Evolutionary conservation across 1,140 invertebrate genomes (phyloP), one percentile per base, ranked within the genome.

Genomic region (Dinothrombium tinctorium): DNA sequence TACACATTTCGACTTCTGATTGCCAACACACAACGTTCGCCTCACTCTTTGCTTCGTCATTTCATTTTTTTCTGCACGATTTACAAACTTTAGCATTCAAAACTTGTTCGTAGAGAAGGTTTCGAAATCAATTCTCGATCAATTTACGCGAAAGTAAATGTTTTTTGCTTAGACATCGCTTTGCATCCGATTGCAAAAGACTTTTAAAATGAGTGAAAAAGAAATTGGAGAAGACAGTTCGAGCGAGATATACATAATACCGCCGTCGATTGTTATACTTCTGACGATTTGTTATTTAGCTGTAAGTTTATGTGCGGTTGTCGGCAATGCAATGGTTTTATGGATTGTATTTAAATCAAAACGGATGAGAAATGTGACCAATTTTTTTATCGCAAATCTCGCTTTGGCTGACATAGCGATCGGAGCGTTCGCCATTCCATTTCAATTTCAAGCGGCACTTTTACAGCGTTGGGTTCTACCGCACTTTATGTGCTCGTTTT

Each of bases 371-470:
- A 84, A 78, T 0, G 76, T 86, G 4, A 89, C 82, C 1, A 89
- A 89, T 59, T 79, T 79, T 53, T 83, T 89, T 57, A 81, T 92
- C 49, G 77, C 84, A 17, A 90, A 89, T 54, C 60, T 90, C 44
- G 81, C 83, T 2, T 63, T 84, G 1, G 81, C 82, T 1, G 84
- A 92, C 57, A 73, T 90, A 43, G 64, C 90, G 53, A 83, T 90
- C 67, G 73, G 76, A 0, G 48, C 81, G 1, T 70, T 84, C 43
- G 82, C 78, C 51, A 70, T 84, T 11, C 80, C 80, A 2, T 82
- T 81, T 48, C 74, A 76, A 4, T 65, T 82, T 2, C 67, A 75
- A 2, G 69, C 67, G 17, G 58, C 80, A 29, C 62, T 79, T 19
- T 56, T 79, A 15, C 66, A 70, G 46, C 73, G 78, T 48, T 86